Conservation (phyloP, 92 coral and sea anemone genomes). For the Chrysogorgia sp. region DNA sequence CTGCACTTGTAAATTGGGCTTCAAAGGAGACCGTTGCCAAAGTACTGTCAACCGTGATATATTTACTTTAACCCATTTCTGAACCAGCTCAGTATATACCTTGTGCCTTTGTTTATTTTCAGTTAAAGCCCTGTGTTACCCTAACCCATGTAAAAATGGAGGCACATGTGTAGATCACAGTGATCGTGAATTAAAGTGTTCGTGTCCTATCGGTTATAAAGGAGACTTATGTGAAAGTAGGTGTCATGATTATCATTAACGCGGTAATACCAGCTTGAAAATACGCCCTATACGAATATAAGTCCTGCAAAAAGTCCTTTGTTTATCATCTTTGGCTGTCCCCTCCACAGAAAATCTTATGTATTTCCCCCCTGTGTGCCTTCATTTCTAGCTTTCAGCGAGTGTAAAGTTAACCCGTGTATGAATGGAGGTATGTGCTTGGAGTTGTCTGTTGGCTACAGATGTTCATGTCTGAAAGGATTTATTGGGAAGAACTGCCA, state of each 20-base stretch:
- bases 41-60: slow-evolving; percentile 46
- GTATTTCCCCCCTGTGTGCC: not conserved
- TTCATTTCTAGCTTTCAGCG: slow-evolving; percentile 70
- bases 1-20: slow-evolving; percentile 87
- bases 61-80: not conserved
- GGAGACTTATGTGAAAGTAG: slow-evolving; percentile 85
- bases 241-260: not conserved
- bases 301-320: too few species aligned
- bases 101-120: not conserved
- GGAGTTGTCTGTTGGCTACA: slow-evolving; percentile 72
- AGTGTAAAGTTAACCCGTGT: slow-evolving; percentile 79
- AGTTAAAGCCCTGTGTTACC: slow-evolving; percentile 74
- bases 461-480: slow-evolving; percentile 80
- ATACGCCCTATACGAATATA: too few species aligned
- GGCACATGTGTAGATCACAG: slow-evolving; percentile 91
- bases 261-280: too few species aligned
- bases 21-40: slow-evolving; percentile 83
- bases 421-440: slow-evolving; percentile 82
- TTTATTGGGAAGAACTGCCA: slow-evolving; percentile 86
- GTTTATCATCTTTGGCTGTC: not conserved
- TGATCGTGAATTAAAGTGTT: slow-evolving; percentile 74
- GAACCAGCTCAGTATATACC: too few species aligned
- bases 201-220: slow-evolving; percentile 82
- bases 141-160: slow-evolving; percentile 93
- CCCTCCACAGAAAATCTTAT: not conserved